phyloP scores from a whole-genome alignment of 2,888 invertebrate species.

The Cerceris ruficornis region DNA sequence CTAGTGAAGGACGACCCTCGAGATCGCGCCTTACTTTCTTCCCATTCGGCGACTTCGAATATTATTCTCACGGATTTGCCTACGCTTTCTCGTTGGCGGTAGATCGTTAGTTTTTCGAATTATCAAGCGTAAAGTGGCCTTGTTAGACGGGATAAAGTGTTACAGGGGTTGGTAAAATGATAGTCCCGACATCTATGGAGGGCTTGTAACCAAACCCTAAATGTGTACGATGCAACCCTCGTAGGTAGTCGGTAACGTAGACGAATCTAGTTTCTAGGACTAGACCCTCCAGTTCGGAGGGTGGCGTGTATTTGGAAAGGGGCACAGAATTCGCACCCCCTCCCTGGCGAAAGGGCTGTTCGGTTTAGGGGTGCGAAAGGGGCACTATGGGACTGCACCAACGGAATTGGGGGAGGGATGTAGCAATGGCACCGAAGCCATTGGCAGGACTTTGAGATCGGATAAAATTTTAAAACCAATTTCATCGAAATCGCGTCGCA shows the following conservation, averaged over 20 bases:
- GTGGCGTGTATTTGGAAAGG: slow-evolving; percentile 56
- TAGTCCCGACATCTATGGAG: slow-evolving; percentile 73
- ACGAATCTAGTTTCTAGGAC: slow-evolving; percentile 59
- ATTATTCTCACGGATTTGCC: background rate
- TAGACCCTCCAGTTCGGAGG: slow-evolving; percentile 52
- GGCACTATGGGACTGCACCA: slow-evolving; percentile 29
- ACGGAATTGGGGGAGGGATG: slow-evolving; percentile 52
- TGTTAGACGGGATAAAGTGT: slow-evolving; percentile 44
- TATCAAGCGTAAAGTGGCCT: slow-evolving; percentile 56
- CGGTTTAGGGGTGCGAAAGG: slow-evolving; percentile 47
- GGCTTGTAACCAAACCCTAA: slow-evolving; percentile 44
- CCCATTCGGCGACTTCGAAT: background rate
- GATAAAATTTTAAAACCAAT: slow-evolving; percentile 38
- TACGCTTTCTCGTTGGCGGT: too few relatives aligned
- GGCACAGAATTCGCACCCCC: slow-evolving; percentile 61
- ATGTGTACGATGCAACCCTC: slow-evolving; percentile 2
- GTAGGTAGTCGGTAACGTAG: slow-evolving; percentile 75
- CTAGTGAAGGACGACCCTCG: background rate
- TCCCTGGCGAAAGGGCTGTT: slow-evolving; percentile 34
- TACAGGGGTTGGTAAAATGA: slow-evolving; percentile 67
- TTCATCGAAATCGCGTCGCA: slow-evolving; percentile 10
- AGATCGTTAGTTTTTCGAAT: slow-evolving; percentile 14
- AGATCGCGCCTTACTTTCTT: slow-evolving; percentile 22
- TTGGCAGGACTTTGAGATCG: slow-evolving; percentile 19
- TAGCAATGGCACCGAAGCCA: slow-evolving; percentile 46